Base-by-base conservation (phyloP, 2,888 invertebrate species). In the Epinotia bilunana region DNA sequence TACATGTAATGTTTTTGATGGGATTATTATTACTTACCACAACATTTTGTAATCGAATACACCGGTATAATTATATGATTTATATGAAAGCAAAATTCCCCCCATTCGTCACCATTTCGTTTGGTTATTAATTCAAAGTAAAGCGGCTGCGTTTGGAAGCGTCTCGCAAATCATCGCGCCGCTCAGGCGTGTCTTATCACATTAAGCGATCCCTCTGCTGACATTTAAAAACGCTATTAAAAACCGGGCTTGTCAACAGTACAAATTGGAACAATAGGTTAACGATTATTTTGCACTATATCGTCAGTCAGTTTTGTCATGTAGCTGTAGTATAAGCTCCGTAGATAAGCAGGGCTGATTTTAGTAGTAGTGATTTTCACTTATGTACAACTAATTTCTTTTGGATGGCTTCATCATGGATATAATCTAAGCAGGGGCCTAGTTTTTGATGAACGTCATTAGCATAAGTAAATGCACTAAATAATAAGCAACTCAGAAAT, bases 171-270 rank as follows among this genome's bases (percentile, higher is more conserved):
- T 72, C 71, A 75, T 81, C 76, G 77, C 82, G 79, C 28, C 82
- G 79, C 33, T 81, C 80, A 81, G 78, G 80, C 86, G 84, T 86
- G 84, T 82, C 83, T 83, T 84, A 85, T 85, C 83, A 79, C 81
- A 77, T 86, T 80, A 83, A 80, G 73, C 75, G 81, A 78, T 80
- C 82, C 82, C 82, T 83, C 79, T 81, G 83, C 80, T 86, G 86
- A 86, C 86, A 86, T 86, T 86, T 86, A 84, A 83, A 84, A 85
- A 84, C 80, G 86, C 84, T 83, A 86, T 86, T 83, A 86, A 83
- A 84, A 81, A 79, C 83, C 76, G 76, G 73, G 77, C 62, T 61
- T 67, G 55, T 58, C 72, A 74, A 73, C 74, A 79, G 79, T 78
- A 77, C 77, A 77, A 76, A 76, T 78, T 28, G 70, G 6, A 18